Base-by-base conservation (phyloP, 2,797 vertebrate species). In the Enteromius mattozi region DNA sequence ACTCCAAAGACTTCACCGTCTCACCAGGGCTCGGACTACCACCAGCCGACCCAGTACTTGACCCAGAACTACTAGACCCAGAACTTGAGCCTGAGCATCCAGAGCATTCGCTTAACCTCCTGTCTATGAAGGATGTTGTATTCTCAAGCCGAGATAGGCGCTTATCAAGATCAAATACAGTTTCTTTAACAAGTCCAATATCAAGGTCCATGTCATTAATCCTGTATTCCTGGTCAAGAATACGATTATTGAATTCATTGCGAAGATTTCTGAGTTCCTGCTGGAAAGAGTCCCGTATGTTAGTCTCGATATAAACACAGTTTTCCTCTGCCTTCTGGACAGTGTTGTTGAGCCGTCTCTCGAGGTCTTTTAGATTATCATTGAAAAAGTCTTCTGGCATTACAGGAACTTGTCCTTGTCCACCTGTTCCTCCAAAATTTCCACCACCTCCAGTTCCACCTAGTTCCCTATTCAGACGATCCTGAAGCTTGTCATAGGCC, bases 1-100 rank as follows among this genome's bases (percentile, higher is more conserved):
- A 96, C 83, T 96, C 96, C 88, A 98, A 87, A 68, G 95, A 96
- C 27, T 93, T 94, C 71, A 96, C 90, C 6, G 92, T 91, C 30
- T 92, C 87, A 0, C 91, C 89, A 7, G 92, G 87, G 66, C n/a
- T 81, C 17, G 79, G 79, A n/a, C 56, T 83, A 40, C 42, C 82
- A 78, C 84, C 86, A 89, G 90, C 90, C 3, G 86, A 30, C 3
- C 42, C 42, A 45, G 42, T 45, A 33, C 88, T 51, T 0, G 54
- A 76, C 76, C 90, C 12, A 71, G 84, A 21, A 10, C 19, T 35
- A 33, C 88, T 49, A 0, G 54, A 76, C 74, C 90, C 12, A 71
- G 84, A 21, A 10, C 19, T 35, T 45, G 75, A 27, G 21, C 33
- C 80, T 59, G 85, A 82, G 71, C 88, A 89, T 21, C 90, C 90